A percentile compares a stretch with the other conserved stretches of the same genome.
These are phyloP conservation scores for Myotis davidii DNA, from an alignment of 2,113 vertebrate species.

Conservation along the genomic window DNA sequence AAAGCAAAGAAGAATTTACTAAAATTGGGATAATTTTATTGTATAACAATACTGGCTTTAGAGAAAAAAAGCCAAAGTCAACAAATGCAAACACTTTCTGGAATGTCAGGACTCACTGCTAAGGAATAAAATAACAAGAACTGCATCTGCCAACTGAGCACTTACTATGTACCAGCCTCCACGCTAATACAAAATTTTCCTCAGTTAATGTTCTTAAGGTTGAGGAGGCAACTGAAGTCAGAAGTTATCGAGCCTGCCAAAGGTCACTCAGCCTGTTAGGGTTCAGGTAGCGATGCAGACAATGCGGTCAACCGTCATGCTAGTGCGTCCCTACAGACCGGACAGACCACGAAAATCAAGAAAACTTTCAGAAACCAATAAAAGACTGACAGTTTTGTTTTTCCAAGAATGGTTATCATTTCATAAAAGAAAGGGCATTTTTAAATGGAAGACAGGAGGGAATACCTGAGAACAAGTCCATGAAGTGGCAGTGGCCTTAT, in stretches of 20 bases:
- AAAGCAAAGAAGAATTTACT: conserved; percentile 24
- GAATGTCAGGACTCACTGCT: neutral
- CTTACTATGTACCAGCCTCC: neutral
- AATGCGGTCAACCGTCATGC: neutral
- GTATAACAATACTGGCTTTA: neutral
- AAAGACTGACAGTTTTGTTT: neutral
- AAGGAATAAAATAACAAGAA: conserved; percentile 25
- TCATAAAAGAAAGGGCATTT: conserved; percentile 26
- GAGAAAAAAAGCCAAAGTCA: conserved; percentile 31
- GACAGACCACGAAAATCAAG: neutral
- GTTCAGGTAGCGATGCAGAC: neutral
- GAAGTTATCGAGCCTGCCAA: neutral
- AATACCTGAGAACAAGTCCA: neutral
- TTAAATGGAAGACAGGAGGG: neutral
- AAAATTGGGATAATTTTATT: conserved; percentile 30
- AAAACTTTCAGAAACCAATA: conserved; percentile 28
- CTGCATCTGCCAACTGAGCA: neutral
- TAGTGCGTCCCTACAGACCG: neutral
- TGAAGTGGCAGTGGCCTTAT: neutral
- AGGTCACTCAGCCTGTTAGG: neutral
- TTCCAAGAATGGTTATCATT: conserved; percentile 33
- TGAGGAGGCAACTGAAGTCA: neutral
- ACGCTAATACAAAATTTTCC: neutral
- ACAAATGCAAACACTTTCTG: conserved; percentile 28
- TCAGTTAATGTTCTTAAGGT: neutral